Evolutionary conservation across 2,797 vertebrate species (phyloP).

Genomic region (Xenentodon cancila): DNA sequence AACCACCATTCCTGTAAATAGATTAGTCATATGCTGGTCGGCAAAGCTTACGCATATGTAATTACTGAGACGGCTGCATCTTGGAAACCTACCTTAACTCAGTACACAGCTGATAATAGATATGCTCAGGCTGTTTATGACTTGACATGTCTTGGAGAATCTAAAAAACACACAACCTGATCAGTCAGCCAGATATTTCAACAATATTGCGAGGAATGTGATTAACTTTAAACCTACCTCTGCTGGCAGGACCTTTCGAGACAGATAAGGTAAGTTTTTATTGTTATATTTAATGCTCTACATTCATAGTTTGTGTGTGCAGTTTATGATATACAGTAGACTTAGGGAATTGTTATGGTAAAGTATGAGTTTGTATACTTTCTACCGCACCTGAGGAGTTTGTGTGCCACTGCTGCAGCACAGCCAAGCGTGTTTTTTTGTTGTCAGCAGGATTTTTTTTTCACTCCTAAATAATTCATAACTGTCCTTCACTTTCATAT

Average conservation of each 20-base stretch:
- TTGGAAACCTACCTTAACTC: conserved; percentile 45
- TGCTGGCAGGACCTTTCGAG: background rate
- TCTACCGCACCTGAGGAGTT: conserved; percentile 62
- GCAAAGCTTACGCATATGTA: conserved; percentile 58
- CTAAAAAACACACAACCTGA: conserved; percentile 26
- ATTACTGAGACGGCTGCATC: conserved; percentile 70
- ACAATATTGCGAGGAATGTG: conserved; percentile 13
- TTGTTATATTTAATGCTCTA: conserved; percentile 7
- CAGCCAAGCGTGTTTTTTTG: conserved; percentile 72
- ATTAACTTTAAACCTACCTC: conserved; percentile 46
- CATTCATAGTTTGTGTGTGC: background rate
- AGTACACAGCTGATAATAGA: conserved; percentile 13
- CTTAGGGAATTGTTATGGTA: conserved; percentile 32
- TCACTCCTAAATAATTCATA: conserved; percentile 79
- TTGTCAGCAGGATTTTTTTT: conserved; percentile 71
- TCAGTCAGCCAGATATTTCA: conserved; percentile 42
- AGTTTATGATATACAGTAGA: conserved; percentile 34
- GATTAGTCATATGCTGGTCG: conserved; percentile 21
- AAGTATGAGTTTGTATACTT: conserved; percentile 55
- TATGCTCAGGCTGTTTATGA: conserved; percentile 26
- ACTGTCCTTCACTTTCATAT: conserved; percentile 81
- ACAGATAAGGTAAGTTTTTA: background rate
- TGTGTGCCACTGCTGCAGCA: conserved; percentile 53
- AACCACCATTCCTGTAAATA: conserved; percentile 25
- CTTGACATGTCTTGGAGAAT: conserved; percentile 49